phyloP scores from a whole-genome alignment of 1,140 invertebrate genomes.

The Micrasema longulum region DNA sequence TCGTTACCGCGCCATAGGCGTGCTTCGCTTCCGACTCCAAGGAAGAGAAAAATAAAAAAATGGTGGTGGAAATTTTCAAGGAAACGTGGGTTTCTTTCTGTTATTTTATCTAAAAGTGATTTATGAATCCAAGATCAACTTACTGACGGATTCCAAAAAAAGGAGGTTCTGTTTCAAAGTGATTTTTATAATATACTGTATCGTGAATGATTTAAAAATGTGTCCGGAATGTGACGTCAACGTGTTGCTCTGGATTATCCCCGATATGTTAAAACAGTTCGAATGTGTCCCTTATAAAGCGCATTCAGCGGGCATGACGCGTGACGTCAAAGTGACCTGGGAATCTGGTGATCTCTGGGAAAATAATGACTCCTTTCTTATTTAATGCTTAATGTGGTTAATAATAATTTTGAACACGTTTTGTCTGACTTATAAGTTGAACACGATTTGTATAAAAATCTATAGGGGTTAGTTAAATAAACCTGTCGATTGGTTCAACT shows the following conservation, averaged over 20 bases:
- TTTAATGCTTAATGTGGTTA: too few species aligned
- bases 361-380: too few species aligned
- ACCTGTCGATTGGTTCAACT: too few species aligned
- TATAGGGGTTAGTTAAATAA: too few species aligned
- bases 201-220: conserved; percentile 83
- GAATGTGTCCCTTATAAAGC: conserved; percentile 86
- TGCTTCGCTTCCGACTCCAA: conserved; percentile 69
- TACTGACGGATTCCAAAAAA: conserved; percentile 63
- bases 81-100: conserved; percentile 87
- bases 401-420: too few species aligned
- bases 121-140: conserved; percentile 61
- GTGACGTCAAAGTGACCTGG: too few species aligned
- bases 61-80: conserved; percentile 78
- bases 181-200: conserved; percentile 83
- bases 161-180: conserved; percentile 82
- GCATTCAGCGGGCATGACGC: too few species aligned
- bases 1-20: conserved; percentile 62
- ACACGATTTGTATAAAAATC: too few species aligned
- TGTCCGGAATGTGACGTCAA: conserved; percentile 90
- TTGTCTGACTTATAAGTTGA: too few species aligned
- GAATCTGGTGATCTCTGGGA: too few species aligned
- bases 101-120: conserved; percentile 72
- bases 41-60: conserved; percentile 81
- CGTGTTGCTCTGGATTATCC: conserved; percentile 90
- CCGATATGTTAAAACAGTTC: conserved; percentile 92